Percentiles rank a stretch among this genome's conserved stretches.
Conservation (phyloP, 2,113 vertebrate species). For the Eudyptes chrysolophus region DNA sequence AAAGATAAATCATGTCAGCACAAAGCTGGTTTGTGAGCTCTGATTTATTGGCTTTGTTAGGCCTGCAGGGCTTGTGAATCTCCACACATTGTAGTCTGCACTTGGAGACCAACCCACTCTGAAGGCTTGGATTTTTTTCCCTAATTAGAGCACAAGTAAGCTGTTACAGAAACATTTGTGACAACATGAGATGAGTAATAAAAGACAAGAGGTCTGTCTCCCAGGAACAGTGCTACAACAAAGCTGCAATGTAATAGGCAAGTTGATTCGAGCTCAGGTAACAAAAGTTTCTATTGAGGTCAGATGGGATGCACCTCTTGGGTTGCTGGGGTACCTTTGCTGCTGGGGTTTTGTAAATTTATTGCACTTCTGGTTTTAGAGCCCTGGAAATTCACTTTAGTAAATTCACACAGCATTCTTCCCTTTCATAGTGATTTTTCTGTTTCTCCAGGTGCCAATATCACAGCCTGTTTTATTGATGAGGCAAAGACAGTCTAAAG, state of each 20-base stretch:
- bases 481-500: not conserved
- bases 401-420: not conserved
- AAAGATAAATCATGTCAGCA: conserved; percentile 28
- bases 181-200: not conserved
- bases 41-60: conserved; percentile 31
- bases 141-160: conserved; percentile 9
- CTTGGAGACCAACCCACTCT: not conserved
- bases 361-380: not conserved
- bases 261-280: not conserved
- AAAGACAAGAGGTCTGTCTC: not conserved
- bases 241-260: not conserved
- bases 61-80: not conserved
- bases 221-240: not conserved
- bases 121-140: not conserved
- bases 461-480: not conserved
- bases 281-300: not conserved
- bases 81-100: not conserved
- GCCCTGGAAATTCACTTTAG: not conserved
- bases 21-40: not conserved
- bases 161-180: not conserved
- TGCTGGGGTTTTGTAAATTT: not conserved
- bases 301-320: not conserved
- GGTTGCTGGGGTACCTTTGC: not conserved
- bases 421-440: not conserved
- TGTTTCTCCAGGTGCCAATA: not conserved